Evolutionary conservation across 2,888 invertebrate genomes (phyloP).

Genomic region (Pachymerium ferrugineum): DNA sequence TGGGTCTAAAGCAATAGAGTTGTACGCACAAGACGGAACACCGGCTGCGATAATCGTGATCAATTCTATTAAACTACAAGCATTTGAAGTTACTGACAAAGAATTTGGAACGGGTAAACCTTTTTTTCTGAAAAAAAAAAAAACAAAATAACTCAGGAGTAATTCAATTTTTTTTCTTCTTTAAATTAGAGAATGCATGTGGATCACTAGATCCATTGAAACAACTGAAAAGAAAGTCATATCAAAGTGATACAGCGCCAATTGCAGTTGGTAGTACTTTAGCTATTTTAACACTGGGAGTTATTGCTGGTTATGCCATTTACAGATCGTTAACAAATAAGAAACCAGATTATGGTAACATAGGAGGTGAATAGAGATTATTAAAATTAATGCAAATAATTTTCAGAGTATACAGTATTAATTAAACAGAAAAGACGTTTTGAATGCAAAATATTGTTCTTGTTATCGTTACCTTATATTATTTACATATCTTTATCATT

Average conservation of each 20-base stretch:
- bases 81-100: slow-evolving; percentile 82
- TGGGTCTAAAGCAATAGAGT: slow-evolving; percentile 57
- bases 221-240: background rate
- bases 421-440: background rate
- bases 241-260: slow-evolving; percentile 75
- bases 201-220: background rate
- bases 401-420: background rate
- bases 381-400: background rate
- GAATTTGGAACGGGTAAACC: slow-evolving; percentile 57
- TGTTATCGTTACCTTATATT: background rate
- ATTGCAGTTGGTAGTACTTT: slow-evolving; percentile 75
- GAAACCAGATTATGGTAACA: slow-evolving; percentile 85
- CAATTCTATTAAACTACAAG: too few relatives aligned
- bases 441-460: background rate
- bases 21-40: slow-evolving; percentile 49
- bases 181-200: background rate
- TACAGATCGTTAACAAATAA: slow-evolving; percentile 81
- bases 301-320: slow-evolving; percentile 76
- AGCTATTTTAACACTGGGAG: slow-evolving; percentile 72
- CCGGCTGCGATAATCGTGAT: too few relatives aligned
- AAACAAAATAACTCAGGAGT: background rate
- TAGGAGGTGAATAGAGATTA: slow-evolving; percentile 49
- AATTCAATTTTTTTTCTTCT: background rate
- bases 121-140: background rate
- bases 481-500: too few relatives aligned